Percentiles rank a stretch among this genome's conserved stretches.
phyloP scores from a whole-genome alignment of 2,888 invertebrate species.

The Chrysina gloriosa region DNA sequence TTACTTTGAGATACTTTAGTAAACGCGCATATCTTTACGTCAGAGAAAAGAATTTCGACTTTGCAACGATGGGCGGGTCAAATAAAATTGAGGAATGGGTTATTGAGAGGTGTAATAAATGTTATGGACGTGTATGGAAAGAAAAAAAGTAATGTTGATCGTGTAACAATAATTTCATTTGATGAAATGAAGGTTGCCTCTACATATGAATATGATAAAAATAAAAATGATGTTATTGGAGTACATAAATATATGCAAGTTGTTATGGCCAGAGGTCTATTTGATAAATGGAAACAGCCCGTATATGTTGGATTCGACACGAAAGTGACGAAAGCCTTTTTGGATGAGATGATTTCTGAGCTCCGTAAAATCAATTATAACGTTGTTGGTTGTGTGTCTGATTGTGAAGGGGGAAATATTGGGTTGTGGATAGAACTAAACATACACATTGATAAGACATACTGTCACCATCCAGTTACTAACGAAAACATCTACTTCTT shows the following conservation, averaged over 20 bases:
- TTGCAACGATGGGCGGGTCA: conserved; percentile 27
- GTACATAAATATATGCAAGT: conserved; percentile 49
- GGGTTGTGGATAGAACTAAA: conserved; percentile 43
- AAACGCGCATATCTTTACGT: too few species aligned
- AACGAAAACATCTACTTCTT: conserved; percentile 42
- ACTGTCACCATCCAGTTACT: conserved; percentile 19
- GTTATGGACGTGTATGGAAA: conserved; percentile 43
- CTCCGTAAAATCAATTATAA: conserved; percentile 42
- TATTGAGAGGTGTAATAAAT: conserved; percentile 43
- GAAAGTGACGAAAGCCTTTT: conserved; percentile 47
- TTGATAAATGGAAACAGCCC: conserved; percentile 51
- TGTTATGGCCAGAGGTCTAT: conserved; percentile 48
- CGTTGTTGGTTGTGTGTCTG: conserved; percentile 46
- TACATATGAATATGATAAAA: conserved; percentile 45
- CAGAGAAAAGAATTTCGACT: too few species aligned
- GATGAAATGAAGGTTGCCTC: conserved; percentile 46
- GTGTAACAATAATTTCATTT: too few species aligned
- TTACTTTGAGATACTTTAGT: too few species aligned
- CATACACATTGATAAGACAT: conserved; percentile 31
- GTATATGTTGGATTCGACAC: conserved; percentile 49
- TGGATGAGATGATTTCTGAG: conserved; percentile 34
- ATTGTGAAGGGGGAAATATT: conserved; percentile 44
- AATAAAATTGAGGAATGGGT: conserved; percentile 35
- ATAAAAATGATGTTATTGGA: conserved; percentile 48
- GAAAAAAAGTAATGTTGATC: conserved; percentile 28